Conservation (phyloP, 2,113 vertebrate species). For the Pachycephala philippinensis region DNA sequence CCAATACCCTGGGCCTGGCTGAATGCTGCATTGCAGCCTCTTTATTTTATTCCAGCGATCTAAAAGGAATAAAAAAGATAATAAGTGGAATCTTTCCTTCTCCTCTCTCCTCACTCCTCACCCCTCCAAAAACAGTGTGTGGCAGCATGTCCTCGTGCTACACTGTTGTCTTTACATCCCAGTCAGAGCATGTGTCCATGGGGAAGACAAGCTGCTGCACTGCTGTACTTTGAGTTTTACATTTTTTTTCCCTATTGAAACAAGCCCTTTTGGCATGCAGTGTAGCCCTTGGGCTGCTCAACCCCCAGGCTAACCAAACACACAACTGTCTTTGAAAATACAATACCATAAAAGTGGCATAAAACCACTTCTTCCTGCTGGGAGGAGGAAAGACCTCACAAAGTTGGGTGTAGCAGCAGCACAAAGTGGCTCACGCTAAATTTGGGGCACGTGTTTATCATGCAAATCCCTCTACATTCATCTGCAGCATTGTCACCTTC, state of each 20-base stretch:
- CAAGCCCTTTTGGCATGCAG: neutral
- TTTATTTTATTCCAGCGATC: neutral
- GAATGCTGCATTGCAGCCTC: neutral
- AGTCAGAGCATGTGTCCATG: neutral
- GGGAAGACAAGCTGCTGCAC: neutral
- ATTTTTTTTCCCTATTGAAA: neutral
- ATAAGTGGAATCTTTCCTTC: neutral
- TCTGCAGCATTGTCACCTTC: neutral
- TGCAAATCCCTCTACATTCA: neutral
- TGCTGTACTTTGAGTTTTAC: neutral
- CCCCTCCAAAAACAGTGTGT: neutral
- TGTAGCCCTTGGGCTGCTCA: neutral
- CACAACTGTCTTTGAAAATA: neutral
- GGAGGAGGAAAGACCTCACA: neutral
- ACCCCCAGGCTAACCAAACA: neutral
- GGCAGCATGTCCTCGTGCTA: neutral
- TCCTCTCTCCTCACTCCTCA: neutral
- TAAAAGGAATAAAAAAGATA: neutral
- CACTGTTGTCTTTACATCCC: neutral
- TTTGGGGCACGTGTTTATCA: neutral
- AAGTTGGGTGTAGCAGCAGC: neutral
- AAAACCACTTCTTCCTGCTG: neutral
- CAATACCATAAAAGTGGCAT: neutral
- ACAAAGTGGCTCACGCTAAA: rapidly evolving
- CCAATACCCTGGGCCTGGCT: neutral